Base-by-base conservation (phyloP, 2,888 invertebrate genomes). In the Plagodis dolabraria region DNA sequence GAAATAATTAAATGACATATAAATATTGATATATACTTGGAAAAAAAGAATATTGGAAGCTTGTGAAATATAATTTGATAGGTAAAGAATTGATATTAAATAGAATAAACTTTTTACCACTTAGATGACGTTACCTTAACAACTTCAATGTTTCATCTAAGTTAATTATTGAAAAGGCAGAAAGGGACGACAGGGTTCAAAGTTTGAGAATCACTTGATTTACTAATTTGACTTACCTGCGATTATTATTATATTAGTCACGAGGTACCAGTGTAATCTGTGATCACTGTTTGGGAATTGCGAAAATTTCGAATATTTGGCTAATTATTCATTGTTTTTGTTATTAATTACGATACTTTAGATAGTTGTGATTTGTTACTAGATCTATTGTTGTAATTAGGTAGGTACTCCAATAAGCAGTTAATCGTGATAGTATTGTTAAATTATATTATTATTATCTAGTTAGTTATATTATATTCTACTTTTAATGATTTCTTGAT, bases 401-500 rank as follows among this genome's bases (percentile, higher is more conserved):
- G n/a, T n/a, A 38, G 10, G 8, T 22, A 35, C 38, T 40, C 12
- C 36, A 44, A 22, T 61, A 7, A 34, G 44, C 49, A 9, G 64
- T 66, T 64, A 56, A 57, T 63, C 59, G 60, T 65, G 53, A 60
- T 65, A 52, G 49, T 56, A 59, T 50, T 55, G 44, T 22, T 54
- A 52, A 50, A 22, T 22, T 22, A 22, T 22, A 22, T 22, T 22
- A 22, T 22, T 22, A 22, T 22, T 22, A 2, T 22, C 22, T 22
- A 22, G 22, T 22, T 22, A 22, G 22, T 11, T 44, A 49, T 49
- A 49, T 47, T 56, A 53, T n/a, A 55, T 50, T 40, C 7, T 62
- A 49, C 47, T 57, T 44, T 22, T 47, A 50, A 22, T 22, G 22
- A 22, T 22, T 22, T 22, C 22, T 22, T 22, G 4, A 22, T 22